These are phyloP conservation scores for Pygoscelis adeliae DNA, from an alignment of 2,113 vertebrate species.

Conservation along the genomic window DNA sequence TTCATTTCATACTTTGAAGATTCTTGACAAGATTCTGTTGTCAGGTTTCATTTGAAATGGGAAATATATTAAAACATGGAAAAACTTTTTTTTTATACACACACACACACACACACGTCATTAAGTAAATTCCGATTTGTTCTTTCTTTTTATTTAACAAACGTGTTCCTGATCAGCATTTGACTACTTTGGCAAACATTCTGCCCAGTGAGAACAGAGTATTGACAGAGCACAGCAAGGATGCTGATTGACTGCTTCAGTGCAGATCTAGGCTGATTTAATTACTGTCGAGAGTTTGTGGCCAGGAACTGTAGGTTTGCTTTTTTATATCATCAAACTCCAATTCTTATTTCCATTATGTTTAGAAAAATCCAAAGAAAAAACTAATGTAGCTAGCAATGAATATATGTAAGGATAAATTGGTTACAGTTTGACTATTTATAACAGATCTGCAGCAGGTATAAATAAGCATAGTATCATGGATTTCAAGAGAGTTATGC, in stretches of 20 bases:
- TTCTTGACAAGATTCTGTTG: background rate
- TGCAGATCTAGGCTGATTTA: background rate
- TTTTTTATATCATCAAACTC: background rate
- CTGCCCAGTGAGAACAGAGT: background rate
- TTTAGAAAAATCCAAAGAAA: background rate
- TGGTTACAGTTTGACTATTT: background rate
- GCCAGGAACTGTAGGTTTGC: background rate
- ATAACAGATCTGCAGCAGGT: background rate
- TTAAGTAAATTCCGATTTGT: background rate
- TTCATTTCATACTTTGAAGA: background rate
- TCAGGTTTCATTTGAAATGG: background rate
- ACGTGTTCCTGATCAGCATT: background rate
- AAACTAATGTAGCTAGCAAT: background rate
- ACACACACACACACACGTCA: background rate
- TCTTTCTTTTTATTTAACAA: background rate
- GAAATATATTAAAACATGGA: background rate
- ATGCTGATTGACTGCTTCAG: background rate
- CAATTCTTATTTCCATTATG: background rate
- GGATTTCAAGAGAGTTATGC: background rate
- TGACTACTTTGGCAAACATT: background rate
- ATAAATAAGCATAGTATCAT: background rate
- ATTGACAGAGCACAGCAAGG: background rate
- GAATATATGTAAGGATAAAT: background rate
- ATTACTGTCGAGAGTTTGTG: background rate
- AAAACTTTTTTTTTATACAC: background rate